Evolutionary conservation across 2,797 vertebrate genomes (phyloP), one percentile per base, ranked within the genome.

Genomic region (Cuniculus paca): DNA sequence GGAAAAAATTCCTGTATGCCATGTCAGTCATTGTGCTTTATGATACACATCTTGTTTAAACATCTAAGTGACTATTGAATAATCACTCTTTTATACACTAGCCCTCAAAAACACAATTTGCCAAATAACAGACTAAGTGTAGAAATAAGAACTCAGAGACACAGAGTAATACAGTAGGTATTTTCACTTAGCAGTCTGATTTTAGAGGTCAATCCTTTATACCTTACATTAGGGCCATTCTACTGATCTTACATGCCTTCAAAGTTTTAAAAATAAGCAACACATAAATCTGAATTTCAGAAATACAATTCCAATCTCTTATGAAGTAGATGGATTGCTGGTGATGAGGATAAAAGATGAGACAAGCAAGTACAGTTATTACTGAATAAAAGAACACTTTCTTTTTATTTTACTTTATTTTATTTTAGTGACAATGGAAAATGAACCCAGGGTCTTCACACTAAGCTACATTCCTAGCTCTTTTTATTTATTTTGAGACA

Each of bases 231-330:
- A 93, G 24, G 81, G n/a, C n/a, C 58, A 91, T 78, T 78, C 72
- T 77, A 77, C 1, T 75, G 36, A 90, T 54, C 54, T 87, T 84
- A 60, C 0, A 63, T 14, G 28, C 17, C 50, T 79, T 93, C 88
- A 48, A 56, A 91, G 24, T 52, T 63, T 88, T 75, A 70, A 85
- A 9, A 89, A 79, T 48, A 88, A 85, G 22, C 39, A 31, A 19
- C n/a, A 63, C 48, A 31, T 42, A 83, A 61, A 70, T 65, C 39
- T 90, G 54, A 96, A 91, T 88, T 94, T 95, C 31, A 94, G 77
- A 93, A 92, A 93, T 85, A 58, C 3, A 90, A 82, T 56, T 82
- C 8, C 28, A 61, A 22, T 48, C 50, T 94, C 31, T 63, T 88
- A 92, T 26, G 72, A 28, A 88, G 93, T 65, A 93, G 20, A 74